A percentile compares a stretch with the other conserved stretches of the same genome.
phyloP scores from a whole-genome alignment of 2,797 vertebrate genomes.

The Tapirus indicus region DNA sequence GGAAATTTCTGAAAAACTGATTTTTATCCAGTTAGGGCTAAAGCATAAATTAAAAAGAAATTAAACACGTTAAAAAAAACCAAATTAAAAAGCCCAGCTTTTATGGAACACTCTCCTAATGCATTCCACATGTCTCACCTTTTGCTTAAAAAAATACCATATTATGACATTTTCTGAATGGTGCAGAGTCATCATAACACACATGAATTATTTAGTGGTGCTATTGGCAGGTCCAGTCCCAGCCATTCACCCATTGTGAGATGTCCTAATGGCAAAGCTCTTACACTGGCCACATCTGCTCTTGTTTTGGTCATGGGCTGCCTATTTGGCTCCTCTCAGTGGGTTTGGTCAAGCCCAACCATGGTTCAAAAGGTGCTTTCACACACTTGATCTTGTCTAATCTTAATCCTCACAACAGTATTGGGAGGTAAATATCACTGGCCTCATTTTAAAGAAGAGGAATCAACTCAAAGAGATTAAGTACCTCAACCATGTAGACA shows the following conservation, averaged over 20 bases:
- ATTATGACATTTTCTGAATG: not conserved
- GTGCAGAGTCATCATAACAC: not conserved
- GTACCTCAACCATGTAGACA: not conserved
- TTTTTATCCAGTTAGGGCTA: not conserved
- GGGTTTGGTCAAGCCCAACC: not conserved
- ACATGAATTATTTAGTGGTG: fast-evolving
- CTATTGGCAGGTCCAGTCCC: fast-evolving
- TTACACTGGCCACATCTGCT: not conserved
- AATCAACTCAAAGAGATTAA: not conserved
- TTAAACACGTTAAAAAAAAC: not conserved
- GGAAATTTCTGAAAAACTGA: not conserved
- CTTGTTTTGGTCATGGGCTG: not conserved
- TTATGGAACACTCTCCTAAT: not conserved
- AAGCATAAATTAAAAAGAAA: not conserved
- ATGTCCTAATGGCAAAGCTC: not conserved
- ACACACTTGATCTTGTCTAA: not conserved
- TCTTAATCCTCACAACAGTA: not conserved
- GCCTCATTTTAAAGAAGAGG: not conserved
- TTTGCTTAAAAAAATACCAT: not conserved
- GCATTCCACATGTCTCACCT: not conserved
- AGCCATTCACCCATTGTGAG: fast-evolving
- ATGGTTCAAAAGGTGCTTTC: not conserved
- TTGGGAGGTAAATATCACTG: not conserved
- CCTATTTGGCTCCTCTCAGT: fast-evolving
- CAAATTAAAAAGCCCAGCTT: not conserved